phyloP scores from a whole-genome alignment of 2,113 vertebrate species.

The Balaeniceps rex region DNA sequence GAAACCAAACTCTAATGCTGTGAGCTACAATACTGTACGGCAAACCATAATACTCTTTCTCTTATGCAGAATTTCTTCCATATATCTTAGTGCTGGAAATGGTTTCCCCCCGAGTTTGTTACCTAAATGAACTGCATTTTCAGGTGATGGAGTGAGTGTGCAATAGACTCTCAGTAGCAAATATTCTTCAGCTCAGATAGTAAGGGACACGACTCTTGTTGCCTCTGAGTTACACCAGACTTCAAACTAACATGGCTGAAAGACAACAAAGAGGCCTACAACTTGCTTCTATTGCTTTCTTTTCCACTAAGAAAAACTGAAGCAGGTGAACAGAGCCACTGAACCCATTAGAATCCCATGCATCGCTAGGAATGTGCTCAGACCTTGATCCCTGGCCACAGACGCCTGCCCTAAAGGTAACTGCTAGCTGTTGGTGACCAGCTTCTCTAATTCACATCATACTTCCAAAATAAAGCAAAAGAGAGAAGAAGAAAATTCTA shows the following conservation, averaged over 20 bases:
- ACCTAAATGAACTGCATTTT: background rate
- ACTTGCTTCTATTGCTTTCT: background rate
- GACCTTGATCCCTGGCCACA: background rate
- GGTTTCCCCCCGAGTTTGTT: background rate
- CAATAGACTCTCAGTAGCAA: background rate
- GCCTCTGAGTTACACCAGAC: background rate
- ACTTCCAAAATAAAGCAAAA: background rate
- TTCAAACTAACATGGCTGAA: background rate
- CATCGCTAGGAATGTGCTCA: rapidly evolving
- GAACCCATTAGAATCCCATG: background rate
- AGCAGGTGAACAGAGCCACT: background rate
- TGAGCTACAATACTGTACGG: background rate
- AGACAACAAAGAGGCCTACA: background rate
- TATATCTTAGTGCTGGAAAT: background rate
- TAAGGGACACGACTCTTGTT: background rate
- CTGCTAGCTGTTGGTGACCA: too few relatives aligned
- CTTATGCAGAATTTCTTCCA: background rate
- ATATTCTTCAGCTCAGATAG: background rate
- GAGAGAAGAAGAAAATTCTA: background rate
- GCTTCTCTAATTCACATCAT: background rate
- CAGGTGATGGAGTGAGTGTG: background rate
- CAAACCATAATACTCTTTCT: background rate
- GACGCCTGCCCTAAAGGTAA: background rate
- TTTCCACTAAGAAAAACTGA: background rate
- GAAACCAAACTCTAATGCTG: background rate